Conservation (phyloP, 2,888 invertebrate genomes). For the Caenorhabditis sulstoni region DNA sequence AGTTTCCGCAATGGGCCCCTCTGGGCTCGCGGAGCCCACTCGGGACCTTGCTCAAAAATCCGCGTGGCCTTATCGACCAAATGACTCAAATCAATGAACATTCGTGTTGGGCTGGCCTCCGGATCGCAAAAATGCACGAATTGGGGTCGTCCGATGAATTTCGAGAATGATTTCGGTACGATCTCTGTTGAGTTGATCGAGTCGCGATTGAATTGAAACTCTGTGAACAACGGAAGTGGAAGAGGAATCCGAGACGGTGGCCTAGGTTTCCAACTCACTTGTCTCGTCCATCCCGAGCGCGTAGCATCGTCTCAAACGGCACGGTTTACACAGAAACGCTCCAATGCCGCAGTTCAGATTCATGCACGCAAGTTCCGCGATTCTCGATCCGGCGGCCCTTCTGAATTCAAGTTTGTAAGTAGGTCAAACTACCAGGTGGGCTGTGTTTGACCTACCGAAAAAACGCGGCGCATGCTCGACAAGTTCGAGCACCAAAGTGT, state of each 20-base stretch:
- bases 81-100: not conserved
- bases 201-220: slow-evolving; percentile 16
- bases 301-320: slow-evolving; percentile 13
- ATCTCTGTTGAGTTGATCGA: slow-evolving; percentile 5
- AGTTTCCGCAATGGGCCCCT: not conserved
- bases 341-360: not conserved
- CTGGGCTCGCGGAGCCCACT: not conserved
- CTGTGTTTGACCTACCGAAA: slow-evolving; percentile 40
- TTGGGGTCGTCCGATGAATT: slow-evolving; percentile 16
- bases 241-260: slow-evolving; percentile 6
- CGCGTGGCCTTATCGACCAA: slow-evolving; percentile 1
- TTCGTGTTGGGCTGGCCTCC: slow-evolving; percentile 16
- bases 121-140: slow-evolving; percentile 12
- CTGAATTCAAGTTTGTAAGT: too few relatives aligned
- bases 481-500: slow-evolving; percentile 46
- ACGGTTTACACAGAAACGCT: slow-evolving; percentile 10
- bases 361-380: not conserved
- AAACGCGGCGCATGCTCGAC: slow-evolving; percentile 49
- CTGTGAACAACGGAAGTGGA: not conserved
- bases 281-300: slow-evolving; percentile 11
- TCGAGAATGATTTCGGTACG: not conserved
- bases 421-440: too few relatives aligned
- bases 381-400: not conserved
- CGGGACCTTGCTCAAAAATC: not conserved
- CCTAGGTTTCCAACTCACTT: slow-evolving; percentile 10